phyloP scores from a whole-genome alignment of 2,888 invertebrate species.

The Macaria liturata region DNA sequence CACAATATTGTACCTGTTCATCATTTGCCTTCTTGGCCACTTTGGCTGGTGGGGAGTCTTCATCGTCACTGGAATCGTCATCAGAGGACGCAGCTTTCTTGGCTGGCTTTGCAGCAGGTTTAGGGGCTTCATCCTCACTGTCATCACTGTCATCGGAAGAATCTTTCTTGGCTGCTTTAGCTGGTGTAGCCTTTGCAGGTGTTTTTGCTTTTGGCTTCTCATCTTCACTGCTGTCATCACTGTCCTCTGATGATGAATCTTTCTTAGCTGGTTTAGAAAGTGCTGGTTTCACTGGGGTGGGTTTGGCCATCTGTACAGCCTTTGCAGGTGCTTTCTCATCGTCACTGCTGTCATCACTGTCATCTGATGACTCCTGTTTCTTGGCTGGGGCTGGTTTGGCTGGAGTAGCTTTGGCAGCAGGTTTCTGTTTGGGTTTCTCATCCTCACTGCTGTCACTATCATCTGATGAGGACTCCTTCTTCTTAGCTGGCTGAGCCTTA shows the following conservation, averaged over 20 bases:
- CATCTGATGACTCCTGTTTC: constrained; percentile 62
- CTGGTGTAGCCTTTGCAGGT: constrained; percentile 30
- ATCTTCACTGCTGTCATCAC: constrained; percentile 57
- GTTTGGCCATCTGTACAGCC: constrained; percentile 36
- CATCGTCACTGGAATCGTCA: constrained; percentile 45
- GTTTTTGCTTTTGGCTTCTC: constrained; percentile 48
- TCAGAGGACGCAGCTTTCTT: constrained; percentile 43
- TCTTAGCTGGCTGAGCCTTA: constrained; percentile 38
- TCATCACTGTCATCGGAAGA: constrained; percentile 53
- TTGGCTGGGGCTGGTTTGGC: constrained; percentile 40
- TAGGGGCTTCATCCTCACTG: constrained; percentile 35
- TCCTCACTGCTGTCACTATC: constrained; percentile 69
- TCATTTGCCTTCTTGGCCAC: constrained; percentile 41
- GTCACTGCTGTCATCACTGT: constrained; percentile 58
- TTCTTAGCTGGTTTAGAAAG: constrained; percentile 34
- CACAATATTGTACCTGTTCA: constrained; percentile 40
- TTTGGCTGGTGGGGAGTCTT: constrained; percentile 17
- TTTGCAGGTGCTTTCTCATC: constrained; percentile 47
- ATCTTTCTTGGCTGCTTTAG: constrained; percentile 35
- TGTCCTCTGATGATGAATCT: constrained; percentile 59
- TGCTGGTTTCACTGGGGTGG: constrained; percentile 44
- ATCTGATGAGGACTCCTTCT: constrained; percentile 52
- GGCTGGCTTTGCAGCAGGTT: constrained; percentile 32
- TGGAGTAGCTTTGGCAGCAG: constrained; percentile 24
- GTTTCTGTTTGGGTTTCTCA: constrained; percentile 39